Percentiles rank a stretch among this genome's conserved stretches.
phyloP scores from a whole-genome alignment of 2,797 vertebrate species.

The Lithobates sylvaticus region DNA sequence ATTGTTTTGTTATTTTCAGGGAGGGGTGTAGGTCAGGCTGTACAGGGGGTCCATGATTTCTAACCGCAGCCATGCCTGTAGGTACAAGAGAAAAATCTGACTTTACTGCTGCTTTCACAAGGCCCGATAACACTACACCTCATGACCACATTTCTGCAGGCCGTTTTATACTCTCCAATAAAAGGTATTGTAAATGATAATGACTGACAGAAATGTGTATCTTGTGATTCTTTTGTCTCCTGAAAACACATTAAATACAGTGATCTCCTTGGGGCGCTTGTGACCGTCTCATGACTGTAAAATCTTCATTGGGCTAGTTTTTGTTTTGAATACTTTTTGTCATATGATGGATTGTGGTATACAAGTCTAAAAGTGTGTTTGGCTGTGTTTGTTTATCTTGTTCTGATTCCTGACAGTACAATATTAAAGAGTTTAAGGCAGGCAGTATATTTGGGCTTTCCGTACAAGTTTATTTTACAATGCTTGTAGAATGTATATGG shows the following conservation, averaged over 20 bases:
- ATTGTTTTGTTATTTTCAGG: too few species aligned
- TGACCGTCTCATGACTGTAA: conserved; percentile 23
- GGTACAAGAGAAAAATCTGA: too few species aligned
- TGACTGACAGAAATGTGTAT: too few species aligned
- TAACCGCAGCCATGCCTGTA: too few species aligned
- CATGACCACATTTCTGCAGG: too few species aligned
- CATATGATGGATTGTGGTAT: neutral
- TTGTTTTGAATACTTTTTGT: neutral
- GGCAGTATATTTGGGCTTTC: neutral
- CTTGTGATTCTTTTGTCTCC: too few species aligned
- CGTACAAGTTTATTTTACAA: neutral
- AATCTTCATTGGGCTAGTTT: neutral
- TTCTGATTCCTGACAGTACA: neutral
- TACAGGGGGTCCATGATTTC: too few species aligned
- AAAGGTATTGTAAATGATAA: too few species aligned
- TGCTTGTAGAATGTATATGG: neutral
- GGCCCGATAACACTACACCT: too few species aligned
- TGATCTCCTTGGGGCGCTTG: neutral
- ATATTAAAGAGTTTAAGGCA: neutral
- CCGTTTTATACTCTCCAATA: too few species aligned
- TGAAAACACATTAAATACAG: neutral
- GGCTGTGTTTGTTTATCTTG: neutral
- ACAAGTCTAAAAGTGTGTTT: neutral
- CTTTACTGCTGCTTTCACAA: too few species aligned
- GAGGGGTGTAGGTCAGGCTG: too few species aligned